A percentile compares a stretch with the other conserved stretches of the same genome.
phyloP scores from a whole-genome alignment of 2,888 invertebrate genomes.

The Neoitamus cyanurus region DNA sequence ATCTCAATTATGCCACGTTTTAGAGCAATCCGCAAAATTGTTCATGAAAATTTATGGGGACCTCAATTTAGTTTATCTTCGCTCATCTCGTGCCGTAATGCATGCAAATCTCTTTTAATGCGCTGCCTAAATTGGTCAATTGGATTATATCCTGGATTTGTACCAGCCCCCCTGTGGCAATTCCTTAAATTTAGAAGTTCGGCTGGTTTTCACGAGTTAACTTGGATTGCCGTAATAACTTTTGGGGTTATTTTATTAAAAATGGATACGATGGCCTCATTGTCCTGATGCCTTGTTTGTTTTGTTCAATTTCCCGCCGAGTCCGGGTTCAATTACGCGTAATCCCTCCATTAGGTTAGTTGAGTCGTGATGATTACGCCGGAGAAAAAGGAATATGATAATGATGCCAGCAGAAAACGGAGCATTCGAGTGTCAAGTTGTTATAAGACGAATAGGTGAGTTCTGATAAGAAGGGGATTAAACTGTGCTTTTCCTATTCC shows the following conservation, averaged over 20 bases:
- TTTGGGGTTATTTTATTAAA: constrained; percentile 41
- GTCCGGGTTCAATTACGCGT: neutral
- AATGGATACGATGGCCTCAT: constrained; percentile 6
- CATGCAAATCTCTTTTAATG: constrained; percentile 51
- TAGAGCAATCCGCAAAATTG: constrained; percentile 41
- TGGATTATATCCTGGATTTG: constrained; percentile 50
- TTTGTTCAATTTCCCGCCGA: neutral
- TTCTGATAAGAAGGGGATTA: neutral
- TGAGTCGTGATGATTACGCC: neutral
- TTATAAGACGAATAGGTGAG: neutral
- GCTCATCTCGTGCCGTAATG: constrained; percentile 49
- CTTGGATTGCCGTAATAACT: neutral
- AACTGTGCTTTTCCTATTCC: neutral
- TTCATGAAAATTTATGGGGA: constrained; percentile 41
- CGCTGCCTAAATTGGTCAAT: constrained; percentile 49
- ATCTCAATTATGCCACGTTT: constrained; percentile 42
- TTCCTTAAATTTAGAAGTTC: constrained; percentile 27
- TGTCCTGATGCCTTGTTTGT: constrained; percentile 33
- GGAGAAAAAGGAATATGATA: neutral
- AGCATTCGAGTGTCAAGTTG: neutral
- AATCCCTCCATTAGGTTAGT: constrained; percentile 1
- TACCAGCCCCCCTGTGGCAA: neutral
- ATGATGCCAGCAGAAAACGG: neutral
- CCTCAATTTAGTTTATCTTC: constrained; percentile 45
- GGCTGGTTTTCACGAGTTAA: constrained; percentile 2